Evolutionary conservation across 23 tunicate genomes (phyloP), one percentile per base, ranked within the genome.

Genomic region (Diplosoma virens): DNA sequence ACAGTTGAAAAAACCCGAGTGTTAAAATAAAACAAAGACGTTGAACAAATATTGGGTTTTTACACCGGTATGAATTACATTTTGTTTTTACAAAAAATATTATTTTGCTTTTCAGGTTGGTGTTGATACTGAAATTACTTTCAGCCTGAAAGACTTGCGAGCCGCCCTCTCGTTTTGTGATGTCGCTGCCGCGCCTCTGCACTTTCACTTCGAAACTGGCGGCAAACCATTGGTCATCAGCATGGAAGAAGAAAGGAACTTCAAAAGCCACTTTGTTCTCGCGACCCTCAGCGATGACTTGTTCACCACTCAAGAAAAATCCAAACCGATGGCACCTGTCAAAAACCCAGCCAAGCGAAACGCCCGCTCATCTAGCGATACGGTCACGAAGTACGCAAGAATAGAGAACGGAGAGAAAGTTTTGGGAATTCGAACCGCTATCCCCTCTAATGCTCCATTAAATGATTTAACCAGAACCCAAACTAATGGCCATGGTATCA

Each of bases 71-170:
- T n/a, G n/a, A n/a, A n/a, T 41, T 41, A 41, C 11, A 41, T 41
- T 41, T 41, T 25, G 63, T 16, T 55, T 55, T 55, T 55, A 55
- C 21, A 55, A 55, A 4, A 55, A 6, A 7, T 41, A 41, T 14
- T 41, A 9, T 41, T 41, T 41, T 41, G n/a, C 5, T 72, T 72
- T 27, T 24, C 83, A 87, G 88, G 58, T 90, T 54, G 97, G 97
- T 1, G 82, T 90, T 59, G 97, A 90, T 79, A 74, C 97, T 2
- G 89, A 87, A 5, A 53, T 90, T 1, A 86, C 90, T 9, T 90
- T 90, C 61, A 85, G 86, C 36, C 56, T 90, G 58, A 84, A 80
- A 65, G 97, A 90, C 30, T 20, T 90, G 2, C 79, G 90, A 22
- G 78, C 97, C 0, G 86, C 84, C 23, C 67, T 90, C 2, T 41